Evolutionary conservation across 2,888 invertebrate species (phyloP).

Genomic region (Pristionchus japonicus): DNA sequence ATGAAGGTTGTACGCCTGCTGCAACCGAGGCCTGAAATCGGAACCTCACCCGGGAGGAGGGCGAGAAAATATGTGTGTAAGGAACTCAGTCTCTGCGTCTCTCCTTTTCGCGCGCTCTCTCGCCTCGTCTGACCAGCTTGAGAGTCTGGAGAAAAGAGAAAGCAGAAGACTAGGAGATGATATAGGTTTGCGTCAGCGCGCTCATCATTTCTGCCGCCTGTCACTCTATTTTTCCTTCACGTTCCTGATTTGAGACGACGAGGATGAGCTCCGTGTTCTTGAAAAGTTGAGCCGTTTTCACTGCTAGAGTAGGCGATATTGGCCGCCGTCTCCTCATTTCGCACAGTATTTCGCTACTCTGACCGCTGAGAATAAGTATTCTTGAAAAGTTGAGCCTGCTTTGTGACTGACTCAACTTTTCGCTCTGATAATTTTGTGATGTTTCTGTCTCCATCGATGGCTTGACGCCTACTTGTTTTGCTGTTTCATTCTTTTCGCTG

Average conservation of each 20-base stretch:
- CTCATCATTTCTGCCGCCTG: neutral
- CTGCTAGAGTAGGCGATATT: no score
- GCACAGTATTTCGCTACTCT: no score
- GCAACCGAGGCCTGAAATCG: neutral
- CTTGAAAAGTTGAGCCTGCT: neutral
- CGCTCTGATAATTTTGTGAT: neutral
- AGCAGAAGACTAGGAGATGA: neutral
- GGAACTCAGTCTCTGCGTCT: neutral
- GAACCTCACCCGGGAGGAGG: neutral
- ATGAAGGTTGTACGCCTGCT: neutral
- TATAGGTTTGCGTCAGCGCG: neutral
- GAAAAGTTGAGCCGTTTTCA: neutral
- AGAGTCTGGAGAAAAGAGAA: no score
- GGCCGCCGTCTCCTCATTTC: no score
- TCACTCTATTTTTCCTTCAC: neutral
- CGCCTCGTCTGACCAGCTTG: neutral
- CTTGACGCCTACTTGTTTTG: neutral
- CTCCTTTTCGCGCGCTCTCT: neutral
- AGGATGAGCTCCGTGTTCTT: neutral
- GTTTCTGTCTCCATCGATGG: neutral
- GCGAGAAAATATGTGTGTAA: neutral
- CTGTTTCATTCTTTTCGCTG: neutral
- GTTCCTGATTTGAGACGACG: neutral
- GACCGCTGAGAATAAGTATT: no score
- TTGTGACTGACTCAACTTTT: neutral